Conservation (phyloP, 1,140 invertebrate species). For the Acromyrmex heyeri region DNA sequence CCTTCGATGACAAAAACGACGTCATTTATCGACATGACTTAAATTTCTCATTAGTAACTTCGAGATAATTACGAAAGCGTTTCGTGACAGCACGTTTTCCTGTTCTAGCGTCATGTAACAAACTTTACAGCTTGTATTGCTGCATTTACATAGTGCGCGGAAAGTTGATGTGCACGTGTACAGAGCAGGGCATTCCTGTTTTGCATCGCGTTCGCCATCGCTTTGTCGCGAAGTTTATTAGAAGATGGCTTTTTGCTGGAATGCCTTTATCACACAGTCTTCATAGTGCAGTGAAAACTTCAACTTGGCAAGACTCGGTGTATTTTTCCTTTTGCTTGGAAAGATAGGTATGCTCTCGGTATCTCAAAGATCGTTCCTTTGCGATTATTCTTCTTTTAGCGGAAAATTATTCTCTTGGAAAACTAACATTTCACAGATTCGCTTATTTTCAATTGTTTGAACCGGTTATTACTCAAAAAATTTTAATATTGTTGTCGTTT, state of each 20-base stretch:
- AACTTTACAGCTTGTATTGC: slow-evolving; percentile 9
- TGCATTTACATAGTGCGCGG: slow-evolving; percentile 18
- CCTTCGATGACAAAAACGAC: background rate
- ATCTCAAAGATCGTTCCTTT: slow-evolving; percentile 15
- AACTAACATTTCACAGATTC: slow-evolving; percentile 16
- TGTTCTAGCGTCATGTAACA: background rate
- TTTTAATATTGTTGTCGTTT: background rate
- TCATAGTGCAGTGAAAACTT: slow-evolving; percentile 50
- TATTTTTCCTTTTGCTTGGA: background rate
- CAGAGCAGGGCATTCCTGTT: slow-evolving; percentile 27
- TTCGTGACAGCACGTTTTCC: background rate
- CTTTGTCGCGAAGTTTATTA: slow-evolving; percentile 73
- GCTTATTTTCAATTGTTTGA: slow-evolving; percentile 5
- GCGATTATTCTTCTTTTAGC: slow-evolving; percentile 43
- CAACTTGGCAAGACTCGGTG: background rate
- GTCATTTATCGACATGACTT: background rate
- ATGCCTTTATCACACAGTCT: slow-evolving; percentile 25
- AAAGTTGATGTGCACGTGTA: slow-evolving; percentile 22
- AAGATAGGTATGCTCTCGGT: no score
- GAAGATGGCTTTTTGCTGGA: slow-evolving; percentile 58
- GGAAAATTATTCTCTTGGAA: slow-evolving; percentile 16
- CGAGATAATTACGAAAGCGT: slow-evolving; percentile 50
- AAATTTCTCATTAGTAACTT: slow-evolving; percentile 22
- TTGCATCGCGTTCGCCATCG: slow-evolving; percentile 47
- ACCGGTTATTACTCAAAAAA: background rate